Evolutionary conservation across 1,140 invertebrate species (phyloP).

Genomic region (Drosophila repleta): DNA sequence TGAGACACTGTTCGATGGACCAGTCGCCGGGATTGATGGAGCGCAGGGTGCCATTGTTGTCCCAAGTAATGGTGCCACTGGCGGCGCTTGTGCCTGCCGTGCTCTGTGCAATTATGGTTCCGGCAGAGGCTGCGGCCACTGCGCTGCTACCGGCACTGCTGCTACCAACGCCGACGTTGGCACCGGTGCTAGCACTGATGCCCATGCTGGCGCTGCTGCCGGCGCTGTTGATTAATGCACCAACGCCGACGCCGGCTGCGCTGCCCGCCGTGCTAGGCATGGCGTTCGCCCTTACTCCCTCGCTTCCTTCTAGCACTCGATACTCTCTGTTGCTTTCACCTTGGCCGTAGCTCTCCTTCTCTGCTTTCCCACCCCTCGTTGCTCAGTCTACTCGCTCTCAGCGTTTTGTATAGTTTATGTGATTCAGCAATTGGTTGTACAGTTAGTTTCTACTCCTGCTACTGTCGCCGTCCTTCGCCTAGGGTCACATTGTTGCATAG

Average conservation of each 20-base stretch:
- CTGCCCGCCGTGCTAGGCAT: conserved; percentile 68
- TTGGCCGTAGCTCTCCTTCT: background rate
- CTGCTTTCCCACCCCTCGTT: conserved; percentile 9
- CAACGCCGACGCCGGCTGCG: conserved; percentile 57
- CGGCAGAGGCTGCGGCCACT: conserved; percentile 50
- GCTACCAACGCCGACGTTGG: conserved; percentile 47
- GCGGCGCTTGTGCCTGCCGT: conserved; percentile 67
- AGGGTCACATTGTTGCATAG: conserved; percentile 68
- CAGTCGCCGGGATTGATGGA: conserved; percentile 80
- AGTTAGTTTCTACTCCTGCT: conserved; percentile 13
- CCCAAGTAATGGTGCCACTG: conserved; percentile 77
- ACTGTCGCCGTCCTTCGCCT: conserved; percentile 28
- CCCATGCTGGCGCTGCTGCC: conserved; percentile 58
- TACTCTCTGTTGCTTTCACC: background rate
- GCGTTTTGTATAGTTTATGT: conserved; percentile 25
- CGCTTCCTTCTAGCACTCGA: background rate
- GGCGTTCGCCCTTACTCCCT: background rate
- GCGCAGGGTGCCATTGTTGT: conserved; percentile 81
- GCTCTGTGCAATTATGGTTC: conserved; percentile 65
- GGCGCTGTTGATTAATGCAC: conserved; percentile 21
- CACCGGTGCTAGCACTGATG: conserved; percentile 50
- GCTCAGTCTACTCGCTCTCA: conserved; percentile 44
- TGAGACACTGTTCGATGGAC: conserved; percentile 85
- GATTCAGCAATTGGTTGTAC: conserved; percentile 22
- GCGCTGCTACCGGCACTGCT: conserved; percentile 27